Conservation (phyloP, 2,113 vertebrate genomes). For the Podocnemis expansa region DNA sequence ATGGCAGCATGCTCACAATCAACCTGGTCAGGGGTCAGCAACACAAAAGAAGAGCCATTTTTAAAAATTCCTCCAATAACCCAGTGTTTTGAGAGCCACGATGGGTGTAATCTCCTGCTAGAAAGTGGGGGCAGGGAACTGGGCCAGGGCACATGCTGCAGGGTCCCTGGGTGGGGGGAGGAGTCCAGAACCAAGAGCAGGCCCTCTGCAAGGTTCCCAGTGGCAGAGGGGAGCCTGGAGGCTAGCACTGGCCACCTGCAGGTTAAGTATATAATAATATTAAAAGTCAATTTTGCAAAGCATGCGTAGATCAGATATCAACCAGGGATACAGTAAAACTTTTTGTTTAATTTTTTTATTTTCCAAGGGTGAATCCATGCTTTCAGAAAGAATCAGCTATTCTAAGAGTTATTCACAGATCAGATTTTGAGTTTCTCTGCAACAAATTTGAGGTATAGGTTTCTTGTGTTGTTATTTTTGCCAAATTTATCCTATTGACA, state of each 20-base stretch:
- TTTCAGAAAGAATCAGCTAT: constrained; percentile 29
- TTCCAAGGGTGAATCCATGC: constrained; percentile 33
- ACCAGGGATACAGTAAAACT: background rate
- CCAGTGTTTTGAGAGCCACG: too few relatives aligned
- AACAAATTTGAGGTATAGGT: constrained; percentile 52
- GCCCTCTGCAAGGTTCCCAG: too few relatives aligned
- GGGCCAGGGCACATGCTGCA: too few relatives aligned
- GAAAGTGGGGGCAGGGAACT: too few relatives aligned
- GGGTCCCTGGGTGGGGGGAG: too few relatives aligned
- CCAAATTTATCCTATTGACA: constrained; percentile 55
- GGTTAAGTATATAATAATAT: background rate
- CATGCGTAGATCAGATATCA: background rate
- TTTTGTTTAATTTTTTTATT: background rate
- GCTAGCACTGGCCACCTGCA: too few relatives aligned
- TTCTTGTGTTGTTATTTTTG: constrained; percentile 43
- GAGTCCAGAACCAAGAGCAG: too few relatives aligned
- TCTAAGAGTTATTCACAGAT: constrained; percentile 52
- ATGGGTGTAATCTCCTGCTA: too few relatives aligned
- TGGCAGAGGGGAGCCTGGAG: too few relatives aligned
- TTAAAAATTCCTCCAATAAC: too few relatives aligned
- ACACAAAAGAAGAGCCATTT: too few relatives aligned
- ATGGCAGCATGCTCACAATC: background rate
- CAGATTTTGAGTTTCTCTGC: constrained; percentile 59
- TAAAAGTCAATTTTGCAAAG: background rate
- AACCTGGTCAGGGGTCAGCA: too few relatives aligned